Base-by-base conservation (phyloP, 2,888 invertebrate genomes). In the Anagyrus pseudococci region DNA sequence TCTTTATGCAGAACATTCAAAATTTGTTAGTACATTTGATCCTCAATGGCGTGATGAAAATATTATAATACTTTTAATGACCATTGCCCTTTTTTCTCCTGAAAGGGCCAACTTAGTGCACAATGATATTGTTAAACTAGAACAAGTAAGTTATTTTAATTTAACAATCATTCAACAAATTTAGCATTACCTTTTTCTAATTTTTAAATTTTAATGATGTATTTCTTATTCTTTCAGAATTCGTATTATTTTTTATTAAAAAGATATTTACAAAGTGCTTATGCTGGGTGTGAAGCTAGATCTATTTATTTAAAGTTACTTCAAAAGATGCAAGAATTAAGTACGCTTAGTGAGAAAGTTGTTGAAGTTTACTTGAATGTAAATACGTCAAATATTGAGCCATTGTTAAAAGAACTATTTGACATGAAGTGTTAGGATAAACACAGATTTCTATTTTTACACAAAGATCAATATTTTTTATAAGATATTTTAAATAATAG, bases 341-440 rank as follows among this genome's bases (percentile, higher is more conserved):
- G 94, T 70, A 89, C 89, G 74, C 84, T 97, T 56, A 94, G 95
- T 64, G 94, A 95, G 72, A 93, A 93, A 72, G 90, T 96, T n/a
- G 92, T 96, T 8, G 90, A 91, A 41, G 93, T 96, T 4, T 94
- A 96, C 80, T 85, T 97, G 25, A 93, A 96, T 81, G 93, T 96
- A 1, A 95, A 97, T 84, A 96, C 97, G 29, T 86, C 89, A 64
- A 89, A 91, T 76, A 92, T 98, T 47, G 96, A 96, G 74, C 98
- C 97, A 0, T 83, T 98, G 40, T 84, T 98, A 48, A 91, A 96
- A 79, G 97, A 98, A 85, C 95, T 98, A 76, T 95, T 98, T 74
- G 96, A 97, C 83, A 85, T 97, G 66, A 95, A 95, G 76, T 89
- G 77, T 67, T 80, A 70, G 74, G 66, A 41, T 20, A 52, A 8